phyloP scores from a whole-genome alignment of 2,888 invertebrate species.

The Spilosoma lubricipeda region DNA sequence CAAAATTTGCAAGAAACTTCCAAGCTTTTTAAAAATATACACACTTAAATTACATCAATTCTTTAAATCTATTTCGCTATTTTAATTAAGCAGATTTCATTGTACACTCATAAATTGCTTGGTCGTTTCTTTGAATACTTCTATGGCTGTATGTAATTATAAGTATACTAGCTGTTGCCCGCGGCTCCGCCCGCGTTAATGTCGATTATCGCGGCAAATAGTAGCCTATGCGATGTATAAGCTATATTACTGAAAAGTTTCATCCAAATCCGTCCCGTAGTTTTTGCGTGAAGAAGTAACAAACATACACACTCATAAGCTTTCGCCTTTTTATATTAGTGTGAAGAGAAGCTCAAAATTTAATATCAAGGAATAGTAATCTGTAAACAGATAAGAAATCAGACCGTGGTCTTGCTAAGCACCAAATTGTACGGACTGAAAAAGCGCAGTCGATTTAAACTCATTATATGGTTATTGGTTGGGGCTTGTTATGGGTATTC shows the following conservation, averaged over 20 bases:
- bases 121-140: constrained; percentile 33
- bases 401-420: constrained; percentile 43
- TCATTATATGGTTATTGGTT: constrained; percentile 75
- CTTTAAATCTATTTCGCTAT: not conserved
- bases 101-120: constrained; percentile 37
- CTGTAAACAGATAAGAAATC: constrained; percentile 73
- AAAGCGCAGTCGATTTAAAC: constrained; percentile 72
- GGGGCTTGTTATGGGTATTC: constrained; percentile 74
- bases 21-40: not conserved
- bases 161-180: too few species aligned
- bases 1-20: not conserved
- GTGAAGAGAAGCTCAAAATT: constrained; percentile 40
- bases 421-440: constrained; percentile 51
- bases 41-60: not conserved
- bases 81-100: not conserved
- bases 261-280: too few species aligned
- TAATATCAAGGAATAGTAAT: constrained; percentile 44
- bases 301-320: too few species aligned
- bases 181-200: too few species aligned
- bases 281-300: too few species aligned
- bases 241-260: too few species aligned
- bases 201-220: too few species aligned
- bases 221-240: too few species aligned
- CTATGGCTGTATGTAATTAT: constrained; percentile 51
- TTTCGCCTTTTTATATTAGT: too few species aligned